A percentile compares a stretch with the other conserved stretches of the same genome.
These are phyloP conservation scores for Calosoma granatense DNA, from an alignment of 1,140 invertebrate species.

Conservation along the genomic window DNA sequence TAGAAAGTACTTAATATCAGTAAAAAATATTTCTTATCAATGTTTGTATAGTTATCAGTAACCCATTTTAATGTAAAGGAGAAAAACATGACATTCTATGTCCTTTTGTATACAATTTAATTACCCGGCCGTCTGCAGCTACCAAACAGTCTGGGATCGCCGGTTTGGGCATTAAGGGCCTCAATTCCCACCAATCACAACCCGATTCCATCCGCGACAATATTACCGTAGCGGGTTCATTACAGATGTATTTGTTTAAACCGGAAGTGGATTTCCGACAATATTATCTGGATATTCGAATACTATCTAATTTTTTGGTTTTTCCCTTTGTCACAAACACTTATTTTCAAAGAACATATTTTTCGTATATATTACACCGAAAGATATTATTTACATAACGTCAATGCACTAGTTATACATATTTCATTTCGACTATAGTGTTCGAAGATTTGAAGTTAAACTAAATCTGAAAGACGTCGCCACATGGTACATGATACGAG, in stretches of 20 bases:
- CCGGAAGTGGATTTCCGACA: neutral
- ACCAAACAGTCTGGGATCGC: slow-evolving; percentile 44
- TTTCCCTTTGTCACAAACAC: too few species aligned
- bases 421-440: slow-evolving; percentile 10
- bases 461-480: neutral
- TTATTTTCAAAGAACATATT: too few species aligned
- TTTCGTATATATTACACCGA: too few species aligned
- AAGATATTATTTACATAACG: neutral
- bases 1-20: too few species aligned
- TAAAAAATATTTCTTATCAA: neutral
- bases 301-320: neutral
- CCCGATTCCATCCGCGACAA: slow-evolving; percentile 34
- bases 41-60: neutral
- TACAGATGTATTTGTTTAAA: neutral
- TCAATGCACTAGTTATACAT: slow-evolving; percentile 18
- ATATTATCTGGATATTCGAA: neutral
- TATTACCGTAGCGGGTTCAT: neutral
- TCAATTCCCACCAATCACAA: slow-evolving; percentile 49
- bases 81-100: too few species aligned
- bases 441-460: slow-evolving; percentile 12
- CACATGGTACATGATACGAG: neutral
- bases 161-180: slow-evolving; percentile 37
- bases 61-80: too few species aligned
- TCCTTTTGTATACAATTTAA: too few species aligned
- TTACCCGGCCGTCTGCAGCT: slow-evolving; percentile 45